Conservation (phyloP, 2,888 invertebrate genomes). For the Mimas tiliae region DNA sequence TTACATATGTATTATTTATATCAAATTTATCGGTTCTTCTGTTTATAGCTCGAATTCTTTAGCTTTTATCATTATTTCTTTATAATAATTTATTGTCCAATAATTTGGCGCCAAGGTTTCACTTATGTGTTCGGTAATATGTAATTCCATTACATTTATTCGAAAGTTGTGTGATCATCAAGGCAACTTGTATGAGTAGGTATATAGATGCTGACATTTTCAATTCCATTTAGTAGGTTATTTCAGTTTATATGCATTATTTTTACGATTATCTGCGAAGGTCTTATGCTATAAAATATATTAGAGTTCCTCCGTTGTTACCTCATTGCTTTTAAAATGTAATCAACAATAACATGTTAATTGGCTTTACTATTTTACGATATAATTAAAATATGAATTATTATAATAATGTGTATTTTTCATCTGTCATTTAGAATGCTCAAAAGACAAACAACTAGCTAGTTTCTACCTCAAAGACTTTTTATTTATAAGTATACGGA, state of each 20-base stretch:
- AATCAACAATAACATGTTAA: too few relatives aligned
- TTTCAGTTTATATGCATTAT: background rate
- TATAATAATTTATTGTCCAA: background rate
- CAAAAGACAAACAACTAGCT: too few relatives aligned
- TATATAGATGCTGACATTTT: constrained; percentile 7
- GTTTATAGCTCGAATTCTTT: background rate
- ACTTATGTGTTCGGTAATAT: constrained; percentile 12
- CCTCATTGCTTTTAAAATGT: too few relatives aligned
- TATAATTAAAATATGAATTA: too few relatives aligned
- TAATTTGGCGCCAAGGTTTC: constrained; percentile 20
- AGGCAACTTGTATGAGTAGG: background rate
- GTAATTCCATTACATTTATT: constrained; percentile 21
- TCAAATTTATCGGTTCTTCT: background rate
- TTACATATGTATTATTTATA: background rate
- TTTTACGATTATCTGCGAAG: background rate
- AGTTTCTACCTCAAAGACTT: too few relatives aligned
- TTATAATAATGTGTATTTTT: too few relatives aligned
- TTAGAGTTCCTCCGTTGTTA: background rate
- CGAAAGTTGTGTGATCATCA: constrained; percentile 22
- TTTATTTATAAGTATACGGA: too few relatives aligned
- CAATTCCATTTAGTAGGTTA: background rate
- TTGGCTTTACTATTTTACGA: too few relatives aligned
- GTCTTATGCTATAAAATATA: background rate
- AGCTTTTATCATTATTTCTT: background rate
- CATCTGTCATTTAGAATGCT: too few relatives aligned